Percentiles rank a stretch among this genome's conserved stretches.
phyloP scores from a whole-genome alignment of 2,797 vertebrate genomes.

The Acanthis flammea region DNA sequence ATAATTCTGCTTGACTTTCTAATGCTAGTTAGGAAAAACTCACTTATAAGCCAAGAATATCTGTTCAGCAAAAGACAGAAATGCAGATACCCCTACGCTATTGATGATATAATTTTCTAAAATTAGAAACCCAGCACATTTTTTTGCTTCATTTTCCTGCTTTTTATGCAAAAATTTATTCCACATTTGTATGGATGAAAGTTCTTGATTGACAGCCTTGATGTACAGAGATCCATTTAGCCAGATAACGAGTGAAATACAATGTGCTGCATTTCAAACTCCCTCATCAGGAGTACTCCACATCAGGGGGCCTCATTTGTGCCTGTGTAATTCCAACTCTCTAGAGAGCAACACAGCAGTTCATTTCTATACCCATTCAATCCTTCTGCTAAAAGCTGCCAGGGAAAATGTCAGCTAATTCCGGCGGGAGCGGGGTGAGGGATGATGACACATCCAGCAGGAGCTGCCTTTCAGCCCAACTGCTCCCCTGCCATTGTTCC shows the following conservation, averaged over 20 bases:
- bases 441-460: neutral
- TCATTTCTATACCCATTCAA: constrained; percentile 27
- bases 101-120: neutral
- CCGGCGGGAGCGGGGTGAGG: neutral
- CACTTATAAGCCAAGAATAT: neutral
- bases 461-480: neutral
- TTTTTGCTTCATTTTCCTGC: neutral
- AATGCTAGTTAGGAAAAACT: neutral
- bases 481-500: neutral
- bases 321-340: neutral
- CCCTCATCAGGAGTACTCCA: neutral
- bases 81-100: neutral
- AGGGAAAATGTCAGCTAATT: constrained; percentile 6
- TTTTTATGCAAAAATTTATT: neutral
- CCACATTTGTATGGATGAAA: neutral
- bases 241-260: neutral
- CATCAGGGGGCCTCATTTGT: constrained; percentile 23
- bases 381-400: constrained; percentile 7
- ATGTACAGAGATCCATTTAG: neutral
- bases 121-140: neutral
- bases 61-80: neutral
- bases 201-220: neutral
- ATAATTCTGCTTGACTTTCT: neutral
- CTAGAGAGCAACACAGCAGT: neutral
- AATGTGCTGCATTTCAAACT: neutral